These are phyloP conservation scores for Lucifuga dentata DNA, from an alignment of 2,113 vertebrate genomes.

Conservation along the genomic window DNA sequence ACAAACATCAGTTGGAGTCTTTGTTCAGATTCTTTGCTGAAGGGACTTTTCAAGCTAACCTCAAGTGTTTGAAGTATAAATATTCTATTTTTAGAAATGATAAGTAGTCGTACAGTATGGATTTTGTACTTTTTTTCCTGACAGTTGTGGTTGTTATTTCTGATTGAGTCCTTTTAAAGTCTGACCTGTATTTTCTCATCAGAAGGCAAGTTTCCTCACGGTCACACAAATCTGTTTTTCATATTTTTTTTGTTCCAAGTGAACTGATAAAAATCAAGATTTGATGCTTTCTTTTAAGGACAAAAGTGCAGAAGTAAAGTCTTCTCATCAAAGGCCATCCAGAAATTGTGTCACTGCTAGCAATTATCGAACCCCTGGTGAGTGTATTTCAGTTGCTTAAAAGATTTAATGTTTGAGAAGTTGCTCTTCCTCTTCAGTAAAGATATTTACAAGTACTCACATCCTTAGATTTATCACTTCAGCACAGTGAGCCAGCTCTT, in stretches of 20 bases:
- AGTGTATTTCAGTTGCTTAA: slow-evolving; percentile 52
- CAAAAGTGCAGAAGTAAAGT: neutral
- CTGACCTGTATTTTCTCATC: slow-evolving; percentile 17
- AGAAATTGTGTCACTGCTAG: slow-evolving; percentile 16
- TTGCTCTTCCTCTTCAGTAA: slow-evolving; percentile 26
- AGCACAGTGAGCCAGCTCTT: slow-evolving; percentile 34
- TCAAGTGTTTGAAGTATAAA: slow-evolving; percentile 34
- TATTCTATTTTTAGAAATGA: neutral
- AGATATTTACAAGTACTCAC: slow-evolving; percentile 46
- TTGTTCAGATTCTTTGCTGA: neutral
- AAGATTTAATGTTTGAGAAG: slow-evolving; percentile 34
- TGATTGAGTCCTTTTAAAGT: neutral
- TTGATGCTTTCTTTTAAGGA: slow-evolving; percentile 9
- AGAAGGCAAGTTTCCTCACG: slow-evolving; percentile 4
- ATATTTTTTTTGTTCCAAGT: neutral
- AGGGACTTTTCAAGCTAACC: neutral
- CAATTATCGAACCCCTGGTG: slow-evolving; percentile 39
- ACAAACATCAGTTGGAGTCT: neutral
- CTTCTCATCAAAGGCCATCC: slow-evolving; percentile 40
- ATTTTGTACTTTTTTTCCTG: neutral
- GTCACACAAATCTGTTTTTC: neutral
- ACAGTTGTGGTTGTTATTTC: slow-evolving; percentile 4
- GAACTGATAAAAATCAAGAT: slow-evolving; percentile 11
- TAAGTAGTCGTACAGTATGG: neutral
- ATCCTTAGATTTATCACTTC: slow-evolving; percentile 13